Evolutionary conservation across 2,113 vertebrate genomes (phyloP).

Genomic region (Dromaius novaehollandiae): DNA sequence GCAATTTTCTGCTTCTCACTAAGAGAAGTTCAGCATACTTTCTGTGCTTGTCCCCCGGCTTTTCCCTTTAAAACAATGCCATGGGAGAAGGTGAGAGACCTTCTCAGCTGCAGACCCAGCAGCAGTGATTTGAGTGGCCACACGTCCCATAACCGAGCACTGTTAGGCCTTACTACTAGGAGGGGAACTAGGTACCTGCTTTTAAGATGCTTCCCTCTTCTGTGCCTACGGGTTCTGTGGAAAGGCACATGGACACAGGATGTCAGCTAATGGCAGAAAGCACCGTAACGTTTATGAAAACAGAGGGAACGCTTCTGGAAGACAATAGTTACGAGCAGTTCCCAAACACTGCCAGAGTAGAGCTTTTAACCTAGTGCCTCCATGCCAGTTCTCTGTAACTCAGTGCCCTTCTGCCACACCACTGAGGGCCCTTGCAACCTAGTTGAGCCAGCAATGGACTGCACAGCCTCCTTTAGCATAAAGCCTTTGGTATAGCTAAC

Average conservation of each 20-base stretch:
- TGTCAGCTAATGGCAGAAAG: background rate
- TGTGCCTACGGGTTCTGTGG: too few relatives aligned
- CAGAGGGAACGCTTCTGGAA: background rate
- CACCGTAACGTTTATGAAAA: too few relatives aligned
- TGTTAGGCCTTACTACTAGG: too few relatives aligned
- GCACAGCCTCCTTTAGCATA: background rate
- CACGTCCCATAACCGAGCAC: background rate
- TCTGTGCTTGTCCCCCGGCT: background rate
- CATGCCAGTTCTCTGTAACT: background rate
- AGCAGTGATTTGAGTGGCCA: background rate
- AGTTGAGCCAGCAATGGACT: background rate
- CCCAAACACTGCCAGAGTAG: background rate
- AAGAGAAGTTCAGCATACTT: background rate
- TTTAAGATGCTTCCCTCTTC: background rate
- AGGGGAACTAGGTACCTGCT: background rate
- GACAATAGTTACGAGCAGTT: background rate
- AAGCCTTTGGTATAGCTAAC: background rate
- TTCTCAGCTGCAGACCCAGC: background rate
- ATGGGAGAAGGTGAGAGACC: background rate
- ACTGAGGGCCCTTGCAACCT: background rate
- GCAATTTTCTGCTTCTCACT: background rate
- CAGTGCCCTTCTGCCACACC: background rate
- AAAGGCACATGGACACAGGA: background rate
- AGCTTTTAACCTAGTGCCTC: background rate
- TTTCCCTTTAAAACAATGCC: background rate